phyloP scores from a whole-genome alignment of 2,113 vertebrate genomes.

The Echinops telfairi region DNA sequence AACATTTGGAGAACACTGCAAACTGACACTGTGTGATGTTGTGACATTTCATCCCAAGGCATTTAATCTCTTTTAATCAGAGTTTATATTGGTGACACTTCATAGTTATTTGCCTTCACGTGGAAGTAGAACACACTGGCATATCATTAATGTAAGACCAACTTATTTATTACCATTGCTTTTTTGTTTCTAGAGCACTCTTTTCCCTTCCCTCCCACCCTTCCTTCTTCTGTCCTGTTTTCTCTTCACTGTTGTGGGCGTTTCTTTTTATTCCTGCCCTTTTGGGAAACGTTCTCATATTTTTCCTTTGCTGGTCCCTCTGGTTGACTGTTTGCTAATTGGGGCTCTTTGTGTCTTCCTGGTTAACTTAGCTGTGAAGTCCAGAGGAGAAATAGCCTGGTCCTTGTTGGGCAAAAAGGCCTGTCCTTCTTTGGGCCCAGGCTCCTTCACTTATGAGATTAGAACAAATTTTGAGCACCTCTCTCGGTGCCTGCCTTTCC shows the following conservation, averaged over 20 bases:
- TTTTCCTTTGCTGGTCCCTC: not conserved
- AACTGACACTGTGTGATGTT: slow-evolving; percentile 75
- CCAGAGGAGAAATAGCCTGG: not conserved
- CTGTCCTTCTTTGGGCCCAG: not conserved
- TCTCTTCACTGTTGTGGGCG: not conserved
- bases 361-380: not conserved
- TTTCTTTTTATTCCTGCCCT: slow-evolving; percentile 26
- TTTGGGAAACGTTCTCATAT: not conserved
- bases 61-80: slow-evolving; percentile 81
- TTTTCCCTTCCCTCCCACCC: not conserved
- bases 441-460: not conserved
- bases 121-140: slow-evolving; percentile 59
- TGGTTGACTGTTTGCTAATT: not conserved
- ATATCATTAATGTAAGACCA: slow-evolving; percentile 63
- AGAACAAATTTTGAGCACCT: too few species aligned
- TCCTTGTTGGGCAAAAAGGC: too few species aligned
- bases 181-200: not conserved
- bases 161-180: slow-evolving; percentile 47
- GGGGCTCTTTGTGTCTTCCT: not conserved
- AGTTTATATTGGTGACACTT: slow-evolving; percentile 76
- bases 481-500: not conserved
- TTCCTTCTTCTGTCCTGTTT: not conserved
- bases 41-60: slow-evolving; percentile 78
- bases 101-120: slow-evolving; percentile 71
- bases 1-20: slow-evolving; percentile 77